Evolutionary conservation across 2,888 invertebrate species (phyloP).

Genomic region (Piscicola geometra): DNA sequence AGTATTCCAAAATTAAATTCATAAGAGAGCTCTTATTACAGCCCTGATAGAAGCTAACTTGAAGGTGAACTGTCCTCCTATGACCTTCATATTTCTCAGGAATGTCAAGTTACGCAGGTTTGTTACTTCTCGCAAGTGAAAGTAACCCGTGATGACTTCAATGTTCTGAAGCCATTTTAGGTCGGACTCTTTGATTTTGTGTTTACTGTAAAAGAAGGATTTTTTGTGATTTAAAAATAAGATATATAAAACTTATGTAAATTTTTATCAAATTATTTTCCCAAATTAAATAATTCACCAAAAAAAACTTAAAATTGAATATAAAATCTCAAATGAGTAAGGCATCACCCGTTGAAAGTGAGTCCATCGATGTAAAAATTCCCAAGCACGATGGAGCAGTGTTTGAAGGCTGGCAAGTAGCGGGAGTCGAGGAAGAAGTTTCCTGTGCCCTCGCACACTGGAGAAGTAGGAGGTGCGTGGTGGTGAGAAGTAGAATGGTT

Average conservation of each 20-base stretch:
- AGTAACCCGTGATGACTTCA: not conserved
- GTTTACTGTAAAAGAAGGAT: not conserved
- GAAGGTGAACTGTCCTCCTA: not conserved
- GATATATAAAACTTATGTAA: not conserved
- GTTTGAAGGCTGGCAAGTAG: constrained; percentile 23
- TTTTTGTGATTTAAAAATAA: too few relatives aligned
- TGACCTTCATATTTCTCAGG: not conserved
- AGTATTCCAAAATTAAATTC: too few relatives aligned
- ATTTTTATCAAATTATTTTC: not conserved
- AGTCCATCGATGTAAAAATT: constrained; percentile 19
- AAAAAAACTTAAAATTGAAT: not conserved
- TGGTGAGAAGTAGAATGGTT: too few relatives aligned
- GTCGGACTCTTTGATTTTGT: not conserved
- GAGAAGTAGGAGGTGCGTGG: not conserved
- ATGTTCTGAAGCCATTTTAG: not conserved
- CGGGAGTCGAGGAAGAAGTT: not conserved
- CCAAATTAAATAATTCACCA: not conserved
- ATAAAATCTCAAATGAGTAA: too few relatives aligned
- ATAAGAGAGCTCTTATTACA: too few relatives aligned
- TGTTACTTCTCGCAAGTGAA: not conserved
- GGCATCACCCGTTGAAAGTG: constrained; percentile 34
- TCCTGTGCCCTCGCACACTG: not conserved
- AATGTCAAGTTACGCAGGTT: not conserved
- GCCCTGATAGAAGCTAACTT: not conserved
- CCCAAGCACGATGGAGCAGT: constrained; percentile 30